Conservation (phyloP, 2,888 invertebrate species). For the Aradus depressus region DNA sequence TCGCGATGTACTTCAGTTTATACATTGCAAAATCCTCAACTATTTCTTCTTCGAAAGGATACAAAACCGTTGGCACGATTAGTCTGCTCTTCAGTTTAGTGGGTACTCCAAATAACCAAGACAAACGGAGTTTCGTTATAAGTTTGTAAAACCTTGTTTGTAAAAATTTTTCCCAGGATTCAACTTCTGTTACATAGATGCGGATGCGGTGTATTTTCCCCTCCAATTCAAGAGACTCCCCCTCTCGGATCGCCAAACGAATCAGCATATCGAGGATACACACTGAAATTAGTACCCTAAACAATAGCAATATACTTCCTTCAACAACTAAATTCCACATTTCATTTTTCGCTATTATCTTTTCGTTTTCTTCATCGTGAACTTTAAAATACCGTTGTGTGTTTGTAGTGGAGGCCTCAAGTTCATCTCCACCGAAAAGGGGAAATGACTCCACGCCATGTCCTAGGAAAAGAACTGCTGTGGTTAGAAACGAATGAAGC, state of each 20-base stretch:
- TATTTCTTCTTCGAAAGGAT: no score
- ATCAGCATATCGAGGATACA: background rate
- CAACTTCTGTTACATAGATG: background rate
- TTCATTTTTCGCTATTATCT: background rate
- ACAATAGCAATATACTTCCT: background rate
- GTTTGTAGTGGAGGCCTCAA: background rate
- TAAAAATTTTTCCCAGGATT: background rate
- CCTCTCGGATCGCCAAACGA: background rate
- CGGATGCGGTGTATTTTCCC: background rate
- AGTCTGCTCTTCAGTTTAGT: background rate
- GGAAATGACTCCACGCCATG: background rate
- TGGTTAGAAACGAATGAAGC: background rate
- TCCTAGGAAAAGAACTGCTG: background rate
- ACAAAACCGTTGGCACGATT: background rate
- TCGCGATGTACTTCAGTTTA: no score
- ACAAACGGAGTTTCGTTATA: background rate
- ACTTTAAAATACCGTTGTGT: background rate
- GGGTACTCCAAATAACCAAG: background rate
- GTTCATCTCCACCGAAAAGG: background rate
- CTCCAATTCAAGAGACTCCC: background rate
- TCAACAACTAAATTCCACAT: background rate
- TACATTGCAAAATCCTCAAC: no score
- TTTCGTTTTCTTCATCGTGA: background rate
- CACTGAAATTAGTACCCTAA: background rate
- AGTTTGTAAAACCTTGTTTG: background rate